A percentile compares a stretch with the other conserved stretches of the same genome.
These are phyloP conservation scores for Pemphigus obesinymphae DNA, from an alignment of 1,140 invertebrate genomes.

Conservation along the genomic window DNA sequence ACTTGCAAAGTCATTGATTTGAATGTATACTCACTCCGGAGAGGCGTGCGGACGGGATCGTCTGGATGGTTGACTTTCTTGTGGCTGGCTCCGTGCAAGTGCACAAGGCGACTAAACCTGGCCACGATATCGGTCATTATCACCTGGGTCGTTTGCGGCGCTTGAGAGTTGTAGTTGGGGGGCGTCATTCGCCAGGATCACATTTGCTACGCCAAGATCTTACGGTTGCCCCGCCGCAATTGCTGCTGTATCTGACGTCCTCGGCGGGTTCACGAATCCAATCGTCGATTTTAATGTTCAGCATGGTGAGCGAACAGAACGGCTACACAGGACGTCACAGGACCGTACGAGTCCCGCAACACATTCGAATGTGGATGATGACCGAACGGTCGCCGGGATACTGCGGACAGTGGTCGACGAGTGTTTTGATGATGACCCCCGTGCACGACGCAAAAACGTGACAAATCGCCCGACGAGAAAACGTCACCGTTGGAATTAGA, in stretches of 20 bases:
- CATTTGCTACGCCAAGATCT: slow-evolving; percentile 34
- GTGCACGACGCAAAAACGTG: too few relatives aligned
- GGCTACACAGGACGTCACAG: slow-evolving; percentile 3
- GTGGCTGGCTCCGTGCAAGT: not conserved
- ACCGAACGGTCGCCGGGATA: not conserved
- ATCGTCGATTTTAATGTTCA: slow-evolving; percentile 23
- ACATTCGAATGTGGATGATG: slow-evolving; percentile 9
- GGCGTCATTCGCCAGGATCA: slow-evolving; percentile 36
- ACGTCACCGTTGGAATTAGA: too few relatives aligned
- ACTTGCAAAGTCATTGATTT: too few relatives aligned
- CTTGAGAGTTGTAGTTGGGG: not conserved
- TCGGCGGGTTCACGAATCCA: slow-evolving; percentile 27
- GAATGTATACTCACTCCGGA: not conserved
- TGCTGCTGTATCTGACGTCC: slow-evolving; percentile 17
- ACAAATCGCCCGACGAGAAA: too few relatives aligned
- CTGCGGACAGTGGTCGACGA: not conserved
- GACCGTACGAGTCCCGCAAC: slow-evolving; percentile 10
- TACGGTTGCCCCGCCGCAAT: slow-evolving; percentile 13
- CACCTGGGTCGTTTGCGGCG: slow-evolving; percentile 36
- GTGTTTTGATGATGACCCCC: not conserved
- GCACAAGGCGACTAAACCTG: not conserved
- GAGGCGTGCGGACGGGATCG: slow-evolving; percentile 16
- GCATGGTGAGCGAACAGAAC: slow-evolving; percentile 4
- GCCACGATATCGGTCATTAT: slow-evolving; percentile 25
- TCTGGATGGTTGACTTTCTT: not conserved